A percentile compares a stretch with the other conserved stretches of the same genome.
phyloP scores from a whole-genome alignment of 2,797 vertebrate genomes.

The Notoglanidium macrostoma region DNA sequence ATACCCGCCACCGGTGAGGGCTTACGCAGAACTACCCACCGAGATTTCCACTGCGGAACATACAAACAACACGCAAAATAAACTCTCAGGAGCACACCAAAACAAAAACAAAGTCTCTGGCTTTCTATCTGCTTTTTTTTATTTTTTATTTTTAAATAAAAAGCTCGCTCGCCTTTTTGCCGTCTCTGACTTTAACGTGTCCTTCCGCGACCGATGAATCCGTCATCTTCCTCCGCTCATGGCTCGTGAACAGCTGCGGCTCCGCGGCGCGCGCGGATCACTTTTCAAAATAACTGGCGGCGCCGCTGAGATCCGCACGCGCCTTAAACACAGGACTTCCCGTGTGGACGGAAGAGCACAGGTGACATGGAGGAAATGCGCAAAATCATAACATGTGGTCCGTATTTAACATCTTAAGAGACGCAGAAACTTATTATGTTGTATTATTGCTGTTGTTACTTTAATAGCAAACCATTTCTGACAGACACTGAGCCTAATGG shows the following conservation, averaged over 20 bases:
- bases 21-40: slow-evolving; percentile 92
- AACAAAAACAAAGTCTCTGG: background rate
- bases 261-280: slow-evolving; percentile 78
- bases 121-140: no score
- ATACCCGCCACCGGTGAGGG: slow-evolving; percentile 97
- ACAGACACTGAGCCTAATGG: no score
- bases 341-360: background rate
- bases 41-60: slow-evolving; percentile 88
- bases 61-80: background rate
- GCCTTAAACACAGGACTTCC: background rate
- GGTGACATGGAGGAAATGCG: background rate
- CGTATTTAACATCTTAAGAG: no score
- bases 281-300: slow-evolving; percentile 87
- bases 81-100: background rate
- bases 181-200: slow-evolving; percentile 92
- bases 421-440: no score
- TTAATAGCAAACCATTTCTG: no score
- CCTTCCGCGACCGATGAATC: slow-evolving; percentile 98
- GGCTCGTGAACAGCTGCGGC: slow-evolving; percentile 88
- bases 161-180: slow-evolving; percentile 82
- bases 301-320: slow-evolving; percentile 25
- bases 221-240: slow-evolving; percentile 96
- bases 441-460: no score
- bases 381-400: no score
- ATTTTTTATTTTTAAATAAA: background rate